Evolutionary conservation across 1,140 invertebrate genomes (phyloP).

Genomic region (Drosophila littoralis): DNA sequence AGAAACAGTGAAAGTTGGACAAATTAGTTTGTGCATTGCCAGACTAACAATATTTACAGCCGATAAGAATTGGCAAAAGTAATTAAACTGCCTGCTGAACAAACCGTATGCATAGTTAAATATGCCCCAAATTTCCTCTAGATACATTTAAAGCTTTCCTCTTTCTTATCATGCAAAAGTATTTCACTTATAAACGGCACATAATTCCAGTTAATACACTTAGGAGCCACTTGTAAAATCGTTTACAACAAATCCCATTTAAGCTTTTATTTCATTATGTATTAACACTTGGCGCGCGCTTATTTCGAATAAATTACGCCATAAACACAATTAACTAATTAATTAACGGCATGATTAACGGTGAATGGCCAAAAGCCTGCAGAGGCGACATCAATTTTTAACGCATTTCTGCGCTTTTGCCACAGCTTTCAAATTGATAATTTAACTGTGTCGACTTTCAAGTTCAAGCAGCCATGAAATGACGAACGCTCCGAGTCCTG

Average conservation of each 20-base stretch:
- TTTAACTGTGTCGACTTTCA: slow-evolving; percentile 64
- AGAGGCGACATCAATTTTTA: slow-evolving; percentile 70
- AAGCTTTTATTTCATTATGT: slow-evolving; percentile 68
- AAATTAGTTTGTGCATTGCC: not conserved
- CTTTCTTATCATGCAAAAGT: not conserved
- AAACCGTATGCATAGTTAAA: no score
- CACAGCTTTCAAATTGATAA: slow-evolving; percentile 64
- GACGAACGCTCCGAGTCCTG: slow-evolving; percentile 34
- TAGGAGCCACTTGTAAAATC: slow-evolving; percentile 41
- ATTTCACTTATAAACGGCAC: not conserved
- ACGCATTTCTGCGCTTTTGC: slow-evolving; percentile 60
- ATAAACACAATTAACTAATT: slow-evolving; percentile 69
- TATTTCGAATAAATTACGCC: slow-evolving; percentile 58
- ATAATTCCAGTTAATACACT: slow-evolving; percentile 20
- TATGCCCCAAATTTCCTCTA: no score
- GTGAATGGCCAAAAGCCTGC: slow-evolving; percentile 26
- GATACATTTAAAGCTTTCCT: no score
- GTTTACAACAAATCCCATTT: slow-evolving; percentile 42
- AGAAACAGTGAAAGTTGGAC: not conserved
- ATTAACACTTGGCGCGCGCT: slow-evolving; percentile 53
- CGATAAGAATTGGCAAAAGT: not conserved
- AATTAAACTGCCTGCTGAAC: not conserved
- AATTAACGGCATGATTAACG: slow-evolving; percentile 72
- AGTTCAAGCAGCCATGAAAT: slow-evolving; percentile 71
- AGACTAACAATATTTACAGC: not conserved